Conservation (phyloP, 2,888 invertebrate species). For the Dorcus hopei region DNA sequence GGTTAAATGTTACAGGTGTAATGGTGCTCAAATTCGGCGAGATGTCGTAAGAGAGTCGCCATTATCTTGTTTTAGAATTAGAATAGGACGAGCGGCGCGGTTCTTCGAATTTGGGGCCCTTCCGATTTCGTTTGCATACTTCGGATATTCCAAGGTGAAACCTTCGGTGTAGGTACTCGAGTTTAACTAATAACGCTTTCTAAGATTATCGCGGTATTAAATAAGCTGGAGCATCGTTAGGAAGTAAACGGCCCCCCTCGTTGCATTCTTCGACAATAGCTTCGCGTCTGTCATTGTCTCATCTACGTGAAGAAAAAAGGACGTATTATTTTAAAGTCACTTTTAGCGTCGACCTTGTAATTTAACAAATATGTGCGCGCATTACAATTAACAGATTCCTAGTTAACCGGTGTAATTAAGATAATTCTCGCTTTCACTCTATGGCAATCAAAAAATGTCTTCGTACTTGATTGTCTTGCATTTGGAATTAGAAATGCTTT, state of each 20-base stretch:
- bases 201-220: slow-evolving; percentile 3
- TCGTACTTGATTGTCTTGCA: no score
- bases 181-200: neutral
- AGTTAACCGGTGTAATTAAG: slow-evolving; percentile 25
- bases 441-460: slow-evolving; percentile 18
- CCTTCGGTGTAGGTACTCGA: no score
- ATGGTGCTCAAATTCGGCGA: slow-evolving; percentile 32
- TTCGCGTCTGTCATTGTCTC: slow-evolving; percentile 9
- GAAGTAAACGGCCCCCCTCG: slow-evolving; percentile 8
- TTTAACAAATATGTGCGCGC: slow-evolving; percentile 23
- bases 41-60: slow-evolving; percentile 24
- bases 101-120: slow-evolving; percentile 15
- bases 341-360: slow-evolving; percentile 21
- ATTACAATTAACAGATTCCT: slow-evolving; percentile 26
- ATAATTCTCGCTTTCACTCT: slow-evolving; percentile 22
- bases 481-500: no score
- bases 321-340: slow-evolving; percentile 7
- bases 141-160: neutral
- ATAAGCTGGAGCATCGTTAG: slow-evolving; percentile 13
- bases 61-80: slow-evolving; percentile 4
- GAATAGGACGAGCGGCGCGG: no score
- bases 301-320: slow-evolving; percentile 6
- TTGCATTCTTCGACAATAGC: slow-evolving; percentile 1
- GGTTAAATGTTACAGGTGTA: slow-evolving; percentile 31
- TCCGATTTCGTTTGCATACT: neutral